phyloP scores from a whole-genome alignment of 2,888 invertebrate species.

The Hydrotaea diabolus region DNA sequence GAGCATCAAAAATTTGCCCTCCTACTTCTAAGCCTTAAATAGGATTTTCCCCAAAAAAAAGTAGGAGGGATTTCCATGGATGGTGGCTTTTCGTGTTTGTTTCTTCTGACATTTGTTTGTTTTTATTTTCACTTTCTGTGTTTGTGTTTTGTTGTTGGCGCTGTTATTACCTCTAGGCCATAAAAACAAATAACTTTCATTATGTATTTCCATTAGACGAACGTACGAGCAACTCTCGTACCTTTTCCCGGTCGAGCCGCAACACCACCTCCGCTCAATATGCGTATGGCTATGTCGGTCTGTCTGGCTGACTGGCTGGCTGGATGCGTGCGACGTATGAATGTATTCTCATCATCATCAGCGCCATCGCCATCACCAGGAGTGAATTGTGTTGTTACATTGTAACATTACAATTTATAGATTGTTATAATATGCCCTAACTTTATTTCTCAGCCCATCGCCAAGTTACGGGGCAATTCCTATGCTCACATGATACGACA shows the following conservation, averaged over 20 bases:
- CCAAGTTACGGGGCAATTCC: not conserved
- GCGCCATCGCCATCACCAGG: slow-evolving; percentile 59
- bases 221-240: slow-evolving; percentile 12
- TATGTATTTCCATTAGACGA: slow-evolving; percentile 49
- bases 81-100: not conserved
- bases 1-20: not conserved
- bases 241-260: slow-evolving; percentile 1
- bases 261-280: slow-evolving; percentile 1
- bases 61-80: not conserved
- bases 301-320: not conserved
- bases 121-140: slow-evolving; percentile 30
- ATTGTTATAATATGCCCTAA: slow-evolving; percentile 62
- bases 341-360: slow-evolving; percentile 56
- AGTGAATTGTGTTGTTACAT: slow-evolving; percentile 55
- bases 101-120: slow-evolving; percentile 44
- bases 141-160: slow-evolving; percentile 35
- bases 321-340: slow-evolving; percentile 20
- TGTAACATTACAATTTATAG: slow-evolving; percentile 58
- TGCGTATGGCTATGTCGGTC: slow-evolving; percentile 12
- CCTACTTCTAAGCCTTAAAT: slow-evolving; percentile 11
- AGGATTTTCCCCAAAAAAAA: not conserved
- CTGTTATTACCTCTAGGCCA: slow-evolving; percentile 70
- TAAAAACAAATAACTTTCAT: slow-evolving; percentile 70
- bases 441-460: slow-evolving; percentile 46
- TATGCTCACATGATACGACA: not conserved